Conservation (phyloP, 2,113 vertebrate species). For the Scopus umbretta region DNA sequence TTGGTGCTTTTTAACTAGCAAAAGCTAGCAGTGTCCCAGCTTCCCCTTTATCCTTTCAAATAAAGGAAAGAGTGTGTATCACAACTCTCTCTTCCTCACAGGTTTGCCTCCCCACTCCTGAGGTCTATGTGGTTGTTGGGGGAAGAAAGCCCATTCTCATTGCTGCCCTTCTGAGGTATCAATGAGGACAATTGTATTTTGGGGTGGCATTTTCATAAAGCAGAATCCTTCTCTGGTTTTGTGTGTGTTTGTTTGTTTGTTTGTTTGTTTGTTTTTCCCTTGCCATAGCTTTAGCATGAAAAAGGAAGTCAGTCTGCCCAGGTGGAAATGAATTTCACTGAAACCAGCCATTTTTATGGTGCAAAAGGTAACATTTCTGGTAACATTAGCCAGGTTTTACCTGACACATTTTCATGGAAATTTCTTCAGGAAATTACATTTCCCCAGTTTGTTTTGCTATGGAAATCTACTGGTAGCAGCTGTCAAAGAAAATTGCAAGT, state of each 20-base stretch:
- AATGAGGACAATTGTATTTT: neutral
- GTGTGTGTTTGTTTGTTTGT: no score
- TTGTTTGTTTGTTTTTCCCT: neutral
- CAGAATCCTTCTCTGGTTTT: neutral
- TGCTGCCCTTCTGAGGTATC: neutral
- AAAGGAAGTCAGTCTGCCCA: neutral
- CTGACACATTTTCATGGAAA: neutral
- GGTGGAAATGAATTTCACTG: neutral
- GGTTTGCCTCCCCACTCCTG: neutral
- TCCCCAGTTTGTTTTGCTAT: slow-evolving; percentile 6
- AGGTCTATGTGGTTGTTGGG: neutral
- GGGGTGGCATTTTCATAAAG: neutral
- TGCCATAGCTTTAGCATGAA: neutral
- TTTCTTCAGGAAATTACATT: slow-evolving; percentile 18
- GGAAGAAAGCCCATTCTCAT: neutral
- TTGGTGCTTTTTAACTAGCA: neutral
- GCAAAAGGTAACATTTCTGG: neutral
- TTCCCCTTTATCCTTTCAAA: neutral
- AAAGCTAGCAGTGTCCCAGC: neutral
- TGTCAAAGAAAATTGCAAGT: slow-evolving; percentile 52
- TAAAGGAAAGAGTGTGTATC: neutral
- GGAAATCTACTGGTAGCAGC: slow-evolving; percentile 49
- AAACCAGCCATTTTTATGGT: neutral
- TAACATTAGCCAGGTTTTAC: neutral
- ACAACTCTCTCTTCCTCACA: neutral